Evolutionary conservation across 2,888 invertebrate species (phyloP).

Genomic region (Dorcus hopei): DNA sequence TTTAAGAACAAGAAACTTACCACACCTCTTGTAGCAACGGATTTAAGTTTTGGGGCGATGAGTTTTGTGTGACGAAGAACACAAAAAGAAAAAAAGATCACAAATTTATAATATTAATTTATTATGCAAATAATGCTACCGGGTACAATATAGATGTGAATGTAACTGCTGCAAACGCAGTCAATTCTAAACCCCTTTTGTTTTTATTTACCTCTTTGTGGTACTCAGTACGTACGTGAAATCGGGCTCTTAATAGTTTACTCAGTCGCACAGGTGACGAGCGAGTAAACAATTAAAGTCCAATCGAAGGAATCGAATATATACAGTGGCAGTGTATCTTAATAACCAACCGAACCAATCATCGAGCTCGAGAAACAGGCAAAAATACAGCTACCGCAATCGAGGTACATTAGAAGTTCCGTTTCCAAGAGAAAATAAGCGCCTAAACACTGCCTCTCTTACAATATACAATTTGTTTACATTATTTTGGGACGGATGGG

Average conservation of each 20-base stretch:
- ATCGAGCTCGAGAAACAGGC: slow-evolving; percentile 5
- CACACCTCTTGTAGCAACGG: no score
- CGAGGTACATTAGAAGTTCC: neutral
- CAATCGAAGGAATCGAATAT: slow-evolving; percentile 19
- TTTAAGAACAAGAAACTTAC: no score
- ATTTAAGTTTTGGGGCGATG: no score
- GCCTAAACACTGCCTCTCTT: slow-evolving; percentile 6
- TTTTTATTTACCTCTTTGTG: slow-evolving; percentile 32
- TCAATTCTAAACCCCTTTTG: slow-evolving; percentile 34
- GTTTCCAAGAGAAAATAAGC: neutral
- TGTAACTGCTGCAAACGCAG: slow-evolving; percentile 39
- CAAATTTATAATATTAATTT: slow-evolving; percentile 37
- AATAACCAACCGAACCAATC: slow-evolving; percentile 7
- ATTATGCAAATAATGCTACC: slow-evolving; percentile 52
- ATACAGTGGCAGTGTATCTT: slow-evolving; percentile 20
- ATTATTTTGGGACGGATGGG: slow-evolving; percentile 5
- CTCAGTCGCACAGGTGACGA: neutral
- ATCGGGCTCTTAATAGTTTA: slow-evolving; percentile 36
- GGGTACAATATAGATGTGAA: slow-evolving; percentile 50
- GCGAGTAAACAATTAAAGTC: slow-evolving; percentile 18
- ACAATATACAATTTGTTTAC: neutral
- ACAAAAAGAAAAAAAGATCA: slow-evolving; percentile 3
- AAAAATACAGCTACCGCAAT: slow-evolving; percentile 13
- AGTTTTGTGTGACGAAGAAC: no score
- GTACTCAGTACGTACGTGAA: slow-evolving; percentile 51